Evolutionary conservation across 2,888 invertebrate genomes (phyloP).

Genomic region (Andrena trimmerana): DNA sequence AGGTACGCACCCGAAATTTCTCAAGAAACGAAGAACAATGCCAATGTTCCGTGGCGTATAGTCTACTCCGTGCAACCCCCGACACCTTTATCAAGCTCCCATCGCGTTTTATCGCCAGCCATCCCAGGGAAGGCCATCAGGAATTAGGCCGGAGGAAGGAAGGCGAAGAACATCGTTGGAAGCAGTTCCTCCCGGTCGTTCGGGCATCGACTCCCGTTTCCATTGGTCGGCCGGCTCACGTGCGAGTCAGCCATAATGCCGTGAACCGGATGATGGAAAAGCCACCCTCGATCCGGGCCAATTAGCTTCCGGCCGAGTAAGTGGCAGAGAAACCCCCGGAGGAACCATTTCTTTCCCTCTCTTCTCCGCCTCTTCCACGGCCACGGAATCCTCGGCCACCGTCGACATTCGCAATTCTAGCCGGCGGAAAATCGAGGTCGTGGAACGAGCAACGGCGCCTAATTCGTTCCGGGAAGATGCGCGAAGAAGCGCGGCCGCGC

Average conservation of each 20-base stretch:
- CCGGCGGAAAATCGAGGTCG: conserved; percentile 3
- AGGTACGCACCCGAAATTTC: not conserved
- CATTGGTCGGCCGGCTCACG: conserved; percentile 69
- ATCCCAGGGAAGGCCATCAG: conserved; percentile 21
- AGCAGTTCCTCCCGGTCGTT: conserved; percentile 57
- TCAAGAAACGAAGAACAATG: not conserved
- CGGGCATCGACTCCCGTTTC: conserved; percentile 58
- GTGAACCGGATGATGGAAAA: conserved; percentile 75
- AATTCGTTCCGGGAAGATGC: conserved; percentile 66
- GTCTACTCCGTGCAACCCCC: not conserved
- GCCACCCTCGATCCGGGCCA: conserved; percentile 75
- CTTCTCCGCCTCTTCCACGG: conserved; percentile 11
- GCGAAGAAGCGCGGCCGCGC: conserved; percentile 40
- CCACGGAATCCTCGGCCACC: not conserved
- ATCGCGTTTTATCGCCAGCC: conserved; percentile 43
- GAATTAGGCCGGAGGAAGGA: conserved; percentile 54
- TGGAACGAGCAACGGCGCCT: conserved; percentile 17
- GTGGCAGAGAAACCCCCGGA: conserved; percentile 70
- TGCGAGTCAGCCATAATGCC: conserved; percentile 74
- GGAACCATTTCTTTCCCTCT: conserved; percentile 67
- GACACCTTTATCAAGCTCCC: conserved; percentile 36
- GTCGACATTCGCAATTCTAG: not conserved
- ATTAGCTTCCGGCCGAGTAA: conserved; percentile 75
- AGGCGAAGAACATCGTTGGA: conserved; percentile 56
- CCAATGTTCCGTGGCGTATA: not conserved